Percentiles rank a stretch among this genome's conserved stretches.
Evolutionary conservation across 2,113 vertebrate species (phyloP).

Genomic region (Platichthys stellatus): DNA sequence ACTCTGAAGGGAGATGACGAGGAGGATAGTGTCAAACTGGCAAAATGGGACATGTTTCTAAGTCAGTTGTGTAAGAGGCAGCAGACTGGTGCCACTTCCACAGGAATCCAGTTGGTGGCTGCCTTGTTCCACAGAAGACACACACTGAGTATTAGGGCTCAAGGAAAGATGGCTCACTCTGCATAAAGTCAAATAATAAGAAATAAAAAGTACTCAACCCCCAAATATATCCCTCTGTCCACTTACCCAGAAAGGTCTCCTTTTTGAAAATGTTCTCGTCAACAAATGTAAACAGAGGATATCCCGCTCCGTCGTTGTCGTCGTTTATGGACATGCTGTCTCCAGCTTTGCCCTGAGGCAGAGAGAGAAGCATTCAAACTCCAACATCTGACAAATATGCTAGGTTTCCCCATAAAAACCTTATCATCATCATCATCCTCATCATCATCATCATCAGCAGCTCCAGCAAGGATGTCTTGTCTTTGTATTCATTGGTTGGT

Average conservation of each 20-base stretch:
- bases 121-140: background rate
- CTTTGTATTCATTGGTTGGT: too few relatives aligned
- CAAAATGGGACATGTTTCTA: background rate
- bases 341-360: constrained; percentile 78
- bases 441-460: too few relatives aligned
- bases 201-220: too few relatives aligned
- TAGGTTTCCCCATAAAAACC: too few relatives aligned
- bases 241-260: constrained; percentile 83
- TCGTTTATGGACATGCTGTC: constrained; percentile 53
- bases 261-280: constrained; percentile 86
- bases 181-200: background rate
- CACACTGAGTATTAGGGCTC: background rate
- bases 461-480: too few relatives aligned
- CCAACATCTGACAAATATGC: too few relatives aligned
- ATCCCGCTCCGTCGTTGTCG: constrained; percentile 65
- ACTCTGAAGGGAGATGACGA: constrained; percentile 16
- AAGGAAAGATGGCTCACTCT: background rate
- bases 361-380: background rate
- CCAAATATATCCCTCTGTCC: background rate
- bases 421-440: too few relatives aligned
- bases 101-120: background rate
- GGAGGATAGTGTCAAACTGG: constrained; percentile 21
- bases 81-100: background rate
- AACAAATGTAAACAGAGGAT: constrained; percentile 83
- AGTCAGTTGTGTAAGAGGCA: constrained; percentile 3